phyloP scores from a whole-genome alignment of 2,797 vertebrate species.

The Triplophysa yarkandensis region DNA sequence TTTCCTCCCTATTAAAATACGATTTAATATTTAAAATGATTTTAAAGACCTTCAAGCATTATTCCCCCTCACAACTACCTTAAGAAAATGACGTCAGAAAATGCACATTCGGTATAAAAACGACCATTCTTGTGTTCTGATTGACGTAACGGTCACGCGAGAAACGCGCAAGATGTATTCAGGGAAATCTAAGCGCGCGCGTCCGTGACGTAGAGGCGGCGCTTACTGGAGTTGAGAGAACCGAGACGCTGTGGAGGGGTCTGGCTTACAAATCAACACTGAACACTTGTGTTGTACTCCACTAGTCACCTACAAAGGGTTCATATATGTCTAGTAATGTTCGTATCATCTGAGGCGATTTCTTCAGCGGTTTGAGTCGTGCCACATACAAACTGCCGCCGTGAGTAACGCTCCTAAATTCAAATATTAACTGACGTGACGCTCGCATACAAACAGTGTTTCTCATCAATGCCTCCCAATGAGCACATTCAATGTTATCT shows the following conservation, averaged over 20 bases:
- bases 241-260: background rate
- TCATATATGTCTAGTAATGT: background rate
- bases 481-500: background rate
- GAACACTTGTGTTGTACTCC: background rate
- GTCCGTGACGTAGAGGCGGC: constrained; percentile 53
- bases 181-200: constrained; percentile 51
- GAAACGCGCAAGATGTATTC: constrained; percentile 1
- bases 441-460: background rate
- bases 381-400: constrained; percentile 28
- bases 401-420: constrained; percentile 30
- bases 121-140: background rate
- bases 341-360: background rate
- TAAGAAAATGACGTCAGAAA: background rate
- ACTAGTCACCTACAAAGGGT: background rate
- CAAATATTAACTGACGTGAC: background rate
- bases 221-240: constrained; percentile 17
- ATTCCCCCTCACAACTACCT: background rate
- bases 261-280: background rate
- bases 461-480: background rate
- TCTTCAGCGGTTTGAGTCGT: constrained; percentile 6
- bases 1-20: too few species aligned
- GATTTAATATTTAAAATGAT: too few species aligned
- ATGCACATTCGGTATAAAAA: background rate
- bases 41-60: background rate
- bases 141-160: background rate